phyloP scores from a whole-genome alignment of 2,113 vertebrate species.

The Pao palembangensis region DNA sequence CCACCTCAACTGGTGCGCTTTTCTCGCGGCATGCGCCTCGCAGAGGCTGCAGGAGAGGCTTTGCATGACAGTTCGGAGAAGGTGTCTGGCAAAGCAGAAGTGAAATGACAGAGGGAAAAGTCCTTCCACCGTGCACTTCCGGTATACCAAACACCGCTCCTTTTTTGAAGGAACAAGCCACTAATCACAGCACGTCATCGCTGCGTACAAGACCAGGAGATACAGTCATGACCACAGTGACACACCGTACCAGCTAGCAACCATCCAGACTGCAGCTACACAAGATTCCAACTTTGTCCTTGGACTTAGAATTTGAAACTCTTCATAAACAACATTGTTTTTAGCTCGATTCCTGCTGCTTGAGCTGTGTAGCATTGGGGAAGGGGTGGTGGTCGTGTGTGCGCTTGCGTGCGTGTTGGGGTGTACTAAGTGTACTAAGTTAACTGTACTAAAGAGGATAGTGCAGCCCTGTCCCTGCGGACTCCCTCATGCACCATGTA shows the following conservation, averaged over 20 bases:
- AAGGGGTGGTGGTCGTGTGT: too few relatives aligned
- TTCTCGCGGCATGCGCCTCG: conserved; percentile 6
- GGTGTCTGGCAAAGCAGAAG: neutral
- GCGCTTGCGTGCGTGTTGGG: neutral
- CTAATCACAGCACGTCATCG: neutral
- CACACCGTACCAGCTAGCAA: neutral
- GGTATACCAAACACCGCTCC: neutral
- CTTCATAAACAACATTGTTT: too few relatives aligned
- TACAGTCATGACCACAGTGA: neutral
- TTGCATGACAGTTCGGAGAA: neutral
- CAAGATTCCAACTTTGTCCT: too few relatives aligned
- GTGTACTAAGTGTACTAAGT: conserved; percentile 23
- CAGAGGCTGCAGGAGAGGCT: conserved; percentile 1
- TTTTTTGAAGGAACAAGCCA: conserved; percentile 1
- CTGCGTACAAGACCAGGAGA: neutral
- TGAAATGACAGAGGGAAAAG: neutral
- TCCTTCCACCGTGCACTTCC: neutral
- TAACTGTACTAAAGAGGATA: conserved; percentile 32
- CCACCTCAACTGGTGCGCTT: conserved; percentile 15
- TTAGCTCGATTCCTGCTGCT: too few relatives aligned
- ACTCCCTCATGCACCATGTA: conserved; percentile 51
- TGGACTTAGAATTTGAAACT: too few relatives aligned
- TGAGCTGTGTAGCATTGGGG: too few relatives aligned
- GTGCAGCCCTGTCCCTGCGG: conserved; percentile 43
- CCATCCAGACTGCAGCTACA: neutral